Conservation (phyloP, 2,888 invertebrate species). For the Lottia scabra region DNA sequence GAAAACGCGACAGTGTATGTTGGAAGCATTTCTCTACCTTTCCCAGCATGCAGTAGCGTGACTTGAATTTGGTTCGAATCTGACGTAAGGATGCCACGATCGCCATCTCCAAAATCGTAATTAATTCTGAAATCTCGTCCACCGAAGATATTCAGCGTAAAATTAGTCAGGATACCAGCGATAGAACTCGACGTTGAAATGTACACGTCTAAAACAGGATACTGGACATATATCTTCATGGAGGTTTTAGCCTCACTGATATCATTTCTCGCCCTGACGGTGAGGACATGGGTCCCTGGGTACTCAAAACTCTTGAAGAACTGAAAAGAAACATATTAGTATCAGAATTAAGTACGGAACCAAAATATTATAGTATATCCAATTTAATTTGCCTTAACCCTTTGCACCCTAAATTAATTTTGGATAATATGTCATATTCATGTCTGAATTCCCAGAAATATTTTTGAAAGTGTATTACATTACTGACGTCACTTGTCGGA, state of each 20-base stretch:
- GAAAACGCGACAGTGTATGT: conserved; percentile 25
- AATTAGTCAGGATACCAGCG: conserved; percentile 35
- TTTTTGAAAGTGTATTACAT: too few relatives aligned
- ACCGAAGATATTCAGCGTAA: conserved; percentile 39
- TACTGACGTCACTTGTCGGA: too few relatives aligned
- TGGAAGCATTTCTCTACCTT: conserved; percentile 14
- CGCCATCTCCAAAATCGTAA: conserved; percentile 51
- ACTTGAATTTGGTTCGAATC: conserved; percentile 1
- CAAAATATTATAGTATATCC: too few relatives aligned
- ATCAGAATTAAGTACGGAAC: too few relatives aligned
- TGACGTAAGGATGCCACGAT: conserved; percentile 16
- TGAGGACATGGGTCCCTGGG: conserved; percentile 38
- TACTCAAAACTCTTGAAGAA: conserved; percentile 32
- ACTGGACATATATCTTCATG: conserved; percentile 39
- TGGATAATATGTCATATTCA: too few relatives aligned
- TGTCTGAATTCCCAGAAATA: too few relatives aligned
- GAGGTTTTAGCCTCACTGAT: conserved; percentile 37
- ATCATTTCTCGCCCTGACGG: conserved; percentile 47
- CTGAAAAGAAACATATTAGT: conserved; percentile 37
- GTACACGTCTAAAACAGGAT: conserved; percentile 38
- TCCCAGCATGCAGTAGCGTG: neutral
- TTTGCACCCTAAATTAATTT: too few relatives aligned
- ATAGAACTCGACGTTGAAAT: conserved; percentile 34
- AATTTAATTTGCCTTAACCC: too few relatives aligned
- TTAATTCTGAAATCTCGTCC: conserved; percentile 37